Percentiles rank a stretch among this genome's conserved stretches.
These are phyloP conservation scores for Grammomys surdaster DNA, from an alignment of 2,113 vertebrate genomes.

Conservation along the genomic window DNA sequence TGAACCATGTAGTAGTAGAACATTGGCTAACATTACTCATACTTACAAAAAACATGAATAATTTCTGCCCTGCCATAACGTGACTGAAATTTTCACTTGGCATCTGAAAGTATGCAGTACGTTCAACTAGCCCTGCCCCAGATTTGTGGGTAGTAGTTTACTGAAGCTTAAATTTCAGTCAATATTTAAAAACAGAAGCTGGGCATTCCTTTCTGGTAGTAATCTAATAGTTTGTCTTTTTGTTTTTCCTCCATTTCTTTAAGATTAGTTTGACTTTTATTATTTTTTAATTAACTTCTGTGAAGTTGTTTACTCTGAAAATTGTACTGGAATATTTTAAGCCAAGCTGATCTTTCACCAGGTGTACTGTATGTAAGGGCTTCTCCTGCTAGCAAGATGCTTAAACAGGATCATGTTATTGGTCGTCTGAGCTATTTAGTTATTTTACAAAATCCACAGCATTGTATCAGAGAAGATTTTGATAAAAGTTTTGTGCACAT, in stretches of 20 bases:
- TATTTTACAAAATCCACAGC: slow-evolving; percentile 90
- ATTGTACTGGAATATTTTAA: slow-evolving; percentile 94
- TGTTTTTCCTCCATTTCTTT: slow-evolving; percentile 81
- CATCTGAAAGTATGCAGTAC: slow-evolving; percentile 82
- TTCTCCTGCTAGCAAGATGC: slow-evolving; percentile 91
- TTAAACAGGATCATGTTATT: slow-evolving; percentile 90
- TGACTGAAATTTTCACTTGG: slow-evolving; percentile 84
- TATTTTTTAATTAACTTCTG: slow-evolving; percentile 95
- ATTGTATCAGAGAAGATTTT: slow-evolving; percentile 90
- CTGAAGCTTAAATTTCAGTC: slow-evolving; percentile 83
- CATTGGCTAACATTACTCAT: slow-evolving; percentile 86
- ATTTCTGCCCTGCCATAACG: slow-evolving; percentile 85
- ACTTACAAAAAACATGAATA: slow-evolving; percentile 83
- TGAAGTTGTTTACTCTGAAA: slow-evolving; percentile 97
- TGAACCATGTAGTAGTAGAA: slow-evolving; percentile 85
- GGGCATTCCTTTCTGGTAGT: slow-evolving; percentile 83
- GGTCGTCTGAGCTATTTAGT: slow-evolving; percentile 89
- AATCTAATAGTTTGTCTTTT: slow-evolving; percentile 82
- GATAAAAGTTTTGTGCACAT: slow-evolving; percentile 91
- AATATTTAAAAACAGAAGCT: slow-evolving; percentile 79
- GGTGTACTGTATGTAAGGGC: slow-evolving; percentile 89
- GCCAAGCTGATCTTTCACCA: slow-evolving; percentile 89
- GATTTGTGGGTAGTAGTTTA: slow-evolving; percentile 80
- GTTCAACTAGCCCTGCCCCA: slow-evolving; percentile 67
- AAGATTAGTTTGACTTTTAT: slow-evolving; percentile 87